Evolutionary conservation across 2,888 invertebrate species (phyloP).

Genomic region (Epinotia bilunana): DNA sequence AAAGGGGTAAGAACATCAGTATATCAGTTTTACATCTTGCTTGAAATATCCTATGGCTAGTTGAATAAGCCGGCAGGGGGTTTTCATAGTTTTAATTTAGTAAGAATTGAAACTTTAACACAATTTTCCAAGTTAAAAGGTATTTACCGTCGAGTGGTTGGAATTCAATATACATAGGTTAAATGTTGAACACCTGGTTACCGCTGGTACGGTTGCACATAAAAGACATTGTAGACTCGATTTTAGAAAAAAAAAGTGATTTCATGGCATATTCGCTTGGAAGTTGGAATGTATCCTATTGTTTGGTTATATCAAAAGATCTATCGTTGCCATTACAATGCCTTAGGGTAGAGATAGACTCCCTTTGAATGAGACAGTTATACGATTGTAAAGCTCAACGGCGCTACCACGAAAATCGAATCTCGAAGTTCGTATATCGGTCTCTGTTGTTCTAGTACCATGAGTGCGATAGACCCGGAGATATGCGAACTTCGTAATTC

Average conservation of each 20-base stretch:
- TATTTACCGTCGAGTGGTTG: neutral
- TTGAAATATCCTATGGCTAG: neutral
- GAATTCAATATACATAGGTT: neutral
- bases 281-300: slow-evolving; percentile 1
- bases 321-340: slow-evolving; percentile 23
- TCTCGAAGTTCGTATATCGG: no score
- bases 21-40: neutral
- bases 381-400: neutral
- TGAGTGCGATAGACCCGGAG: no score
- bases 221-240: neutral
- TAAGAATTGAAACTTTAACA: neutral
- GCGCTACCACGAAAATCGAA: no score
- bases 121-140: neutral
- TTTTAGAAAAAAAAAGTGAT: neutral
- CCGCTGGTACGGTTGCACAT: neutral
- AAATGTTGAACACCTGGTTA: slow-evolving; percentile 12
- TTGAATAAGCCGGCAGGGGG: neutral
- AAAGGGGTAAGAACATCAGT: slow-evolving; percentile 71
- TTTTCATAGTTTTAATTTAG: neutral
- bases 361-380: neutral
- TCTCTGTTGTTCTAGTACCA: no score
- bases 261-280: neutral
- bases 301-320: slow-evolving; percentile 6
- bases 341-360: neutral
- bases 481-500: no score